Conservation (phyloP, 53 echinoderm and acorn worm species). For the Astropecten irregularis region DNA sequence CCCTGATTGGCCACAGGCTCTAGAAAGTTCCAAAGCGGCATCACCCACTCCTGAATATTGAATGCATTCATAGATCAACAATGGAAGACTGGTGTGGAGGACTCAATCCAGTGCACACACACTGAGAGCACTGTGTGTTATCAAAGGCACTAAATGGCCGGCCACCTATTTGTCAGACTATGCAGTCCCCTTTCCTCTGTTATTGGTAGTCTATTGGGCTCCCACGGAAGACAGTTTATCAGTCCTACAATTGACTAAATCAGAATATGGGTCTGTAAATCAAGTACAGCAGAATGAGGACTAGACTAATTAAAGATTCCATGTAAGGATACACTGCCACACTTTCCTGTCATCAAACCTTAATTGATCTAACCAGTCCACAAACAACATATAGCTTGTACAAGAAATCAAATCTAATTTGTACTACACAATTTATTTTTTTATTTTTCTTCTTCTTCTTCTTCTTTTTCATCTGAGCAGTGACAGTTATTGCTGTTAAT, state of each 20-base stretch:
- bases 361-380: conserved; percentile 12
- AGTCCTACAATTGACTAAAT: background rate
- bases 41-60: conserved; percentile 51
- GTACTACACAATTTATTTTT: too few relatives aligned
- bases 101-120: too few relatives aligned
- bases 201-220: conserved; percentile 16
- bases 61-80: conserved; percentile 26
- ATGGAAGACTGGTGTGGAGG: conserved; percentile 9
- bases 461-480: background rate
- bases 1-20: conserved; percentile 4
- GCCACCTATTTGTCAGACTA: background rate
- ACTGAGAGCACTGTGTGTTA: too few relatives aligned
- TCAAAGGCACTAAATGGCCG: too few relatives aligned
- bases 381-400: background rate
- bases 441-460: background rate
- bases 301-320: conserved; percentile 19
- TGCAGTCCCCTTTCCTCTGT: too few relatives aligned
- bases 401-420: background rate
- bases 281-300: conserved; percentile 33
- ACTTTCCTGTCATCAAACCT: conserved; percentile 7
- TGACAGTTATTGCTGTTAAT: background rate
- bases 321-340: background rate
- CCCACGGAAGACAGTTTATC: background rate
- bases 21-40: conserved; percentile 43
- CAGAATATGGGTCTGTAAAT: conserved; percentile 43